These are phyloP conservation scores for Aphelenchoides avenae DNA, from an alignment of 1,140 invertebrate genomes.

Conservation along the genomic window DNA sequence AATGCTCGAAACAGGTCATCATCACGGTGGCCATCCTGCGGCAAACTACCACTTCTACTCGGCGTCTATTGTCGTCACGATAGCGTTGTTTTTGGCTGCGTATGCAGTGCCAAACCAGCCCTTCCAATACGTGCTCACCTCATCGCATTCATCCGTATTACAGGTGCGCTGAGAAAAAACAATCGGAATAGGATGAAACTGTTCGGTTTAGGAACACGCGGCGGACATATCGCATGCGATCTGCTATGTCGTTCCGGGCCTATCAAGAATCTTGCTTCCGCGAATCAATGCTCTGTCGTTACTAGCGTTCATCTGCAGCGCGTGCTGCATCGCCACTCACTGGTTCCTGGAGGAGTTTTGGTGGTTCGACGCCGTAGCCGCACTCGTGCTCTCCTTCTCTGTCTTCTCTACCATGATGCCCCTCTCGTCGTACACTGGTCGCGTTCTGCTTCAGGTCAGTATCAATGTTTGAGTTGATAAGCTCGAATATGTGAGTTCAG, in stretches of 20 bases:
- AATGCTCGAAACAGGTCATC: conserved; percentile 51
- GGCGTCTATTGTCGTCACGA: conserved; percentile 24
- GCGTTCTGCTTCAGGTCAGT: conserved; percentile 53
- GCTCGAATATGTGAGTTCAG: too few species aligned
- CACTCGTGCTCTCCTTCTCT: conserved; percentile 50
- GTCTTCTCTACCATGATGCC: conserved; percentile 57
- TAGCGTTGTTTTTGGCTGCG: conserved; percentile 49
- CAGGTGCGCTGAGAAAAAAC: conserved; percentile 25
- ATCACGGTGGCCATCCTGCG: conserved; percentile 42
- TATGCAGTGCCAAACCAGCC: conserved; percentile 51
- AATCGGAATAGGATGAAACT: conserved; percentile 5
- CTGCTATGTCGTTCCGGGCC: conserved; percentile 54
- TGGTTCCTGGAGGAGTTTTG: conserved; percentile 41
- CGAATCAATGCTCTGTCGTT: conserved; percentile 53
- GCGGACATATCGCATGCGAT: conserved; percentile 54
- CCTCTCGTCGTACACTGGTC: conserved; percentile 53
- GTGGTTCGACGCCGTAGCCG: conserved; percentile 48
- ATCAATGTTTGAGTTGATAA: too few species aligned
- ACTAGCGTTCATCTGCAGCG: conserved; percentile 33
- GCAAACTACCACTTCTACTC: conserved; percentile 39
- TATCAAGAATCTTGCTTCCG: conserved; percentile 51
- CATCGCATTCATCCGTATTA: conserved; percentile 42
- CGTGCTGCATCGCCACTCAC: conserved; percentile 39
- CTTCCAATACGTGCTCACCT: conserved; percentile 52
- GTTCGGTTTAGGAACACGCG: conserved; percentile 50